Base-by-base conservation (phyloP, 2,888 invertebrate species). In the Rhagonycha fulva region DNA sequence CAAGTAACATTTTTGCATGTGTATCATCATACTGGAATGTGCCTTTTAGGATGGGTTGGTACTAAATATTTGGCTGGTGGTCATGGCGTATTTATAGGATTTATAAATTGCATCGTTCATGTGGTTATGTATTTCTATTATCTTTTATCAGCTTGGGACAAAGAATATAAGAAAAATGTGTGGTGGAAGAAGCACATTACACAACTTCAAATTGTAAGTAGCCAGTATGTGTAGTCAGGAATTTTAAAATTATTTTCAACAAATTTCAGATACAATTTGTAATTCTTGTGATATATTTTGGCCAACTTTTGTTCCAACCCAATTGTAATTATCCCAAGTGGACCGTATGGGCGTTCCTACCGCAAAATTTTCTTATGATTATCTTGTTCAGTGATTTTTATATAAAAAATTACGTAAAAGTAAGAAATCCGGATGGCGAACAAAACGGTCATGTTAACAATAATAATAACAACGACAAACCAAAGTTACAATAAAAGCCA, bases 151-250 rank as follows among this genome's bases (percentile, higher is more conserved):
- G 94, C 95, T 0, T 88, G 93, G 75, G 90, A 94, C 63, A 94
- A 94, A 0, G 89, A 90, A 68, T 90, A 93, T 83, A 93, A 93
- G 81, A 89, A 92, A 76, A 92, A 93, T 71, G 86, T 94, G 0
- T 94, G 94, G 94, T 94, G 96, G 94, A 97, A 97, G 85, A 94
- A 94, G 80, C 91, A 95, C 83, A 93, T 97, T 77, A 97, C 97
- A 0, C 94, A 94, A 84, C 84, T 96, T 81, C 97, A 97, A 88
- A 91, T 97, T 85, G 91, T 92, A 87, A 89, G 89, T 87, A 78
- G 19, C 14, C 1, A 7, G 12, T 1, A 7, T 62, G 10, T 60
- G 11, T 23, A 9, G 14, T 4, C 5, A n/a, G 4, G n/a, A 47
- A n/a, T 47, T 30, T 30, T 30, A 30, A 30, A 30, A 30, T 9